Percentiles rank a stretch among this genome's conserved stretches.
Conservation (phyloP, 2,113 vertebrate genomes). For the Petromus typicus region DNA sequence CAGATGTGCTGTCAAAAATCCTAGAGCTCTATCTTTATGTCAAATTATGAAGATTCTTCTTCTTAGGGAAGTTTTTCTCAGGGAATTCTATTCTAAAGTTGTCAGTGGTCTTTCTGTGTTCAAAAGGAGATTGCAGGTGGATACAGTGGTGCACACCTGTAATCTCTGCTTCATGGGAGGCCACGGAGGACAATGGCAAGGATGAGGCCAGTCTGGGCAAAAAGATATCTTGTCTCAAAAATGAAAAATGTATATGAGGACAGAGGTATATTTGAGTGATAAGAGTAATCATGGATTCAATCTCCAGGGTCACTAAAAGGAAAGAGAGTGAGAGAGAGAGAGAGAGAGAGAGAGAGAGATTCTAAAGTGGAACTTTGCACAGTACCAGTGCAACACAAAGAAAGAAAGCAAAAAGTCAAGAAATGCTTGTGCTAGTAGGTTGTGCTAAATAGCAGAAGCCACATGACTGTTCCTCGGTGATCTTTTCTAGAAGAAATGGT, state of each 20-base stretch:
- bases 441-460: not conserved
- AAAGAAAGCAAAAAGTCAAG: not conserved
- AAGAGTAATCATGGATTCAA: not conserved
- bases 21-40: not conserved
- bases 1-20: not conserved
- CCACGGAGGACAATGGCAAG: not conserved
- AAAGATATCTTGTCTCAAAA: not conserved
- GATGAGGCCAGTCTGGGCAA: not conserved
- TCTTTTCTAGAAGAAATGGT: not conserved
- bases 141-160: not conserved
- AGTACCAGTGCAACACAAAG: no score
- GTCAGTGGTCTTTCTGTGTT: not conserved
- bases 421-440: not conserved
- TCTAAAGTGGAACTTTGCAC: not conserved
- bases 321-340: not conserved
- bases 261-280: not conserved
- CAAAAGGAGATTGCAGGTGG: not conserved
- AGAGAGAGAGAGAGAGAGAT: not conserved
- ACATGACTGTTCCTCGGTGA: not conserved
- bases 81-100: not conserved
- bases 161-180: not conserved
- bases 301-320: not conserved
- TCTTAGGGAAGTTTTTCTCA: not conserved
- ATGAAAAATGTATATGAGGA: not conserved
- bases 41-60: not conserved